Evolutionary conservation across 2,797 vertebrate species (phyloP), one percentile per base, ranked within the genome.

Genomic region (Rhinophrynus dorsalis): DNA sequence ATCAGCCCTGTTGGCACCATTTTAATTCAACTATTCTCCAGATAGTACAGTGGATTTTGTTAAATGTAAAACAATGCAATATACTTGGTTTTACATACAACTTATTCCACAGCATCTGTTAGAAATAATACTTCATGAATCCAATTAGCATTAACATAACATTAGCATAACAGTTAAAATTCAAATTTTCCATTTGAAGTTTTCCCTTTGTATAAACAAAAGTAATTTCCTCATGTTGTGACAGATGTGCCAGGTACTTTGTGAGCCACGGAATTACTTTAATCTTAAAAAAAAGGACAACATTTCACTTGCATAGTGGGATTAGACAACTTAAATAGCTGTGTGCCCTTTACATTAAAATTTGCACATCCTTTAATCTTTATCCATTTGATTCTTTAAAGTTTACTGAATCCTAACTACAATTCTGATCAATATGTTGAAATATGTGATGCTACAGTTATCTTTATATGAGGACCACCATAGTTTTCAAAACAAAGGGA

Each of bases 211-310:
- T n/a, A n/a, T n/a, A n/a, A n/a, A n/a, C n/a, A n/a, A n/a, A n/a
- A n/a, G n/a, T n/a, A n/a, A n/a, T n/a, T n/a, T n/a, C n/a, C 51
- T 56, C 38, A 2, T 58, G 44, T 38, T 37, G 44, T 50, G 54
- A 56, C 65, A 68, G 65, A 68, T 59, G 65, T 68, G 54, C 55
- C 54, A 58, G 65, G 44, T 68, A 38, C 30, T 58, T 58, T 68
- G 30, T 30, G 23, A 50, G 24, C 54, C 42, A 68, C 37, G 45
- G 5, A 58, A 58, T 38, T 20, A 58, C 42, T 59, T 58, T 59
- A 38, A 29, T 68, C 54, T 21, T 23, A 13, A 48, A 59, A 26
- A 58, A 67, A 67, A 67, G 32, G 37, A 67, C 63, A 38, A 55
- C 40, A 24, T 44, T 56, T 67, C 45, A 67, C 44, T 56, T 47